A percentile compares a stretch with the other conserved stretches of the same genome.
phyloP scores from a whole-genome alignment of 1,140 invertebrate genomes.

The Drosophila carrolli region DNA sequence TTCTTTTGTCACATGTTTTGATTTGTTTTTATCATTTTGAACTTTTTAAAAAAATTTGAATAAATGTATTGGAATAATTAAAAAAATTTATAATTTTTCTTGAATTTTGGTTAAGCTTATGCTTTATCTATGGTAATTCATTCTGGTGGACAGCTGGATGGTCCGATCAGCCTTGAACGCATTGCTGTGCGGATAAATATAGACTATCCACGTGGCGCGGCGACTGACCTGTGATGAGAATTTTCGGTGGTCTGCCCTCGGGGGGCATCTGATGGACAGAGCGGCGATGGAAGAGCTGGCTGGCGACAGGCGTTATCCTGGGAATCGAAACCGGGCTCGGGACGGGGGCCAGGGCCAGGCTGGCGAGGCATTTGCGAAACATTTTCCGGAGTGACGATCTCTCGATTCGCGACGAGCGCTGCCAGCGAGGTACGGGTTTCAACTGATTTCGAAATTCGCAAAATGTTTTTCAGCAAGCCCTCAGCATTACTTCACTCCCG shows the following conservation, averaged over 20 bases:
- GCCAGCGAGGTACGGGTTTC: slow-evolving; percentile 61
- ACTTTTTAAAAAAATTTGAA: neutral
- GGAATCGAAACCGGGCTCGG: slow-evolving; percentile 1
- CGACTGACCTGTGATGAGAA: slow-evolving; percentile 85
- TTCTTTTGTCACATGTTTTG: too few species aligned
- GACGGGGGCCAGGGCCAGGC: slow-evolving; percentile 30
- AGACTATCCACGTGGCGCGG: slow-evolving; percentile 19
- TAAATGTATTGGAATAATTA: neutral
- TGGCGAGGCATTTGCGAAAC: slow-evolving; percentile 71
- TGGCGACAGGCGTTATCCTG: slow-evolving; percentile 24
- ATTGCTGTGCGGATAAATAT: slow-evolving; percentile 13
- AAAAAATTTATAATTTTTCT: neutral
- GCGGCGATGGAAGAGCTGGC: slow-evolving; percentile 54
- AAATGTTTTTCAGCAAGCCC: slow-evolving; percentile 58
- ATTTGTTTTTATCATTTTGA: too few species aligned
- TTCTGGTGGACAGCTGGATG: neutral
- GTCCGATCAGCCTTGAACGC: slow-evolving; percentile 17
- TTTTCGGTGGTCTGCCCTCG: slow-evolving; percentile 84
- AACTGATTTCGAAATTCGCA: slow-evolving; percentile 75
- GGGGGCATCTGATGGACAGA: slow-evolving; percentile 39
- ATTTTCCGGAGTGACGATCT: slow-evolving; percentile 37
- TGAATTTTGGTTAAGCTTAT: neutral
- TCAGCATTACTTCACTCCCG: slow-evolving; percentile 27
- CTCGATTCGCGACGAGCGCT: slow-evolving; percentile 17
- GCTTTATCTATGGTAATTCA: neutral